A percentile compares a stretch with the other conserved stretches of the same genome.
Evolutionary conservation across 1,140 invertebrate genomes (phyloP).

Genomic region (Nilaparvata lugens): DNA sequence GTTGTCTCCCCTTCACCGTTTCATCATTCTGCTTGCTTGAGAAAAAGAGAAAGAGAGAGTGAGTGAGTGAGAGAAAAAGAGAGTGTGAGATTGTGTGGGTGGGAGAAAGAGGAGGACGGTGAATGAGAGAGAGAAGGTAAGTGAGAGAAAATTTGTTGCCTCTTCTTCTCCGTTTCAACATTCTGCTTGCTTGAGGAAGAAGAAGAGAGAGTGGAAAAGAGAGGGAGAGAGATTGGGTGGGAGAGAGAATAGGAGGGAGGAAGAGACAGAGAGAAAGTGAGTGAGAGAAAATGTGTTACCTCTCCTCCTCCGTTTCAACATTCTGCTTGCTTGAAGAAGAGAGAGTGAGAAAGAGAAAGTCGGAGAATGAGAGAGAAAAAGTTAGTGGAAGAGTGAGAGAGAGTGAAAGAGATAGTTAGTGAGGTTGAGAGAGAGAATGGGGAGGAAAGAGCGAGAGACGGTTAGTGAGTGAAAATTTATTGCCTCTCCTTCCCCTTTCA

Average conservation of each 20-base stretch:
- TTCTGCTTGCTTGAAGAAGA: background rate
- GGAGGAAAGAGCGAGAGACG: background rate
- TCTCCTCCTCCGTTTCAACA: too few species aligned
- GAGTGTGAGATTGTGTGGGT: background rate
- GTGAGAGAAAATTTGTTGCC: too few species aligned
- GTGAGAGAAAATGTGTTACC: too few species aligned
- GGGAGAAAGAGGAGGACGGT: background rate
- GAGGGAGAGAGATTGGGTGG: background rate
- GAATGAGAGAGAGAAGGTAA: background rate
- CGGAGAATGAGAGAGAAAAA: background rate
- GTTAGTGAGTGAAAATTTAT: too few species aligned
- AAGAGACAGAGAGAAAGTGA: background rate
- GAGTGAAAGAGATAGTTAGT: background rate
- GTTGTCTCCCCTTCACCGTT: too few species aligned
- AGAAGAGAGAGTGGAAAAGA: background rate
- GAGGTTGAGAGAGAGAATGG: background rate
- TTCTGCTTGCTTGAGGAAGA: too few species aligned
- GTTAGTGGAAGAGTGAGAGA: background rate
- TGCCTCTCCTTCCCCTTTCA: too few species aligned
- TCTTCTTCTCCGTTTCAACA: too few species aligned
- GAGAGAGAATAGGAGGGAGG: background rate
- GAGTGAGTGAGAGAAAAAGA: background rate
- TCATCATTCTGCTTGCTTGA: too few species aligned
- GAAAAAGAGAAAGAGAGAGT: too few species aligned
- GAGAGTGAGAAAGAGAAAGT: background rate